phyloP scores from a whole-genome alignment of 1,140 invertebrate species.

The Pseudomyrmex flavicornis region DNA sequence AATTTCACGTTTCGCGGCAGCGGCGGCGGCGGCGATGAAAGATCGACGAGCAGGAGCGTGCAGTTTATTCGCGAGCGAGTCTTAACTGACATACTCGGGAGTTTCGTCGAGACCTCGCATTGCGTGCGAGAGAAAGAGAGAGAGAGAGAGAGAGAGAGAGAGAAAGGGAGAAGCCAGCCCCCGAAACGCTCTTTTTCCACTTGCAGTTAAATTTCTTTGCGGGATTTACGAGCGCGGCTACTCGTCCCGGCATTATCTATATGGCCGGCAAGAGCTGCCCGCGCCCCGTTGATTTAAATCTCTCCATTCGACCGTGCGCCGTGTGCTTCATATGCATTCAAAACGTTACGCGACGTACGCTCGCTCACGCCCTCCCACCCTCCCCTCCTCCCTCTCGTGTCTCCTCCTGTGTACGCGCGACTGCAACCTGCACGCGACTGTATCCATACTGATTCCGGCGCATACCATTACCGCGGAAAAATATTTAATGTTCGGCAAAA shows the following conservation, averaged over 20 bases:
- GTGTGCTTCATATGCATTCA: slow-evolving; percentile 70
- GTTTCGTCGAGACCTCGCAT: neutral
- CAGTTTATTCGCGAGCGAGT: slow-evolving; percentile 6
- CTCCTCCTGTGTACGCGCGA: neutral
- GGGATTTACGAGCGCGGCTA: slow-evolving; percentile 67
- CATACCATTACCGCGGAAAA: slow-evolving; percentile 54
- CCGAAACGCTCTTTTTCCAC: slow-evolving; percentile 64
- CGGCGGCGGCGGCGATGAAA: neutral
- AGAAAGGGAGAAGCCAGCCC: neutral
- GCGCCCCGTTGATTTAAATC: slow-evolving; percentile 72
- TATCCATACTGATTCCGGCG: slow-evolving; percentile 47
- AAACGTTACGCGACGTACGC: slow-evolving; percentile 66
- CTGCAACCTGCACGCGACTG: slow-evolving; percentile 45
- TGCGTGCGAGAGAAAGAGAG: neutral
- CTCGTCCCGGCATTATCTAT: slow-evolving; percentile 69
- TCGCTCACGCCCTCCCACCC: neutral
- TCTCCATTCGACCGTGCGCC: slow-evolving; percentile 69
- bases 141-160: too few relatives aligned
- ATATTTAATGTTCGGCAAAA: slow-evolving; percentile 56
- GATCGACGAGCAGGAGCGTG: neutral
- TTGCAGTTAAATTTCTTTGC: slow-evolving; percentile 68
- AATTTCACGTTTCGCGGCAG: neutral
- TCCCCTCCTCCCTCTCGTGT: neutral
- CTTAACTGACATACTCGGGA: slow-evolving; percentile 22
- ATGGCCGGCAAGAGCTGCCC: slow-evolving; percentile 53